These are phyloP conservation scores for Microdon myrmicae DNA, from an alignment of 2,888 invertebrate species.

Conservation along the genomic window DNA sequence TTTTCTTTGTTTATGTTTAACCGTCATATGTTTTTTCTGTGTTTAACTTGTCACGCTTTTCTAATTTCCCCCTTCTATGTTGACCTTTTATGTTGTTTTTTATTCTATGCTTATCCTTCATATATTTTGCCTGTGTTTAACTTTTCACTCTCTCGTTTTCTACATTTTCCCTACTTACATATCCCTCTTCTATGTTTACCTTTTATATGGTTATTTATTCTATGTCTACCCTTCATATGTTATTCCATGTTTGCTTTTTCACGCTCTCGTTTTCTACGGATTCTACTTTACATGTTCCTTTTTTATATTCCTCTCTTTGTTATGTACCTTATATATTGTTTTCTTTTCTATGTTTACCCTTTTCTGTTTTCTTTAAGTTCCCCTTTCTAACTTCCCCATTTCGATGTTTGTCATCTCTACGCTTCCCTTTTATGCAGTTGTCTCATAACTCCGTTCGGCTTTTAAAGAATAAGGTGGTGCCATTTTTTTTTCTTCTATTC, in stretches of 20 bases:
- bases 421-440: not conserved
- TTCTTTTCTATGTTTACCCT: slow-evolving; percentile 48
- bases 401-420: slow-evolving; percentile 1
- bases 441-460: no score
- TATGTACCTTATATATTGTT: slow-evolving; percentile 1
- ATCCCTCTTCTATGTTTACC: not conserved
- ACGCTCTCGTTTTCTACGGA: not conserved
- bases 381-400: slow-evolving; percentile 1
- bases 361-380: slow-evolving; percentile 23
- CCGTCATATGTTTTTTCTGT: no score
- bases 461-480: no score
- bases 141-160: slow-evolving; percentile 41
- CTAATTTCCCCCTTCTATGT: no score
- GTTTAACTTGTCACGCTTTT: not conserved
- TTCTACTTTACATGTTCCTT: no score
- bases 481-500: no score
- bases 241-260: slow-evolving; percentile 3
- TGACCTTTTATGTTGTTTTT: slow-evolving; percentile 29
- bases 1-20: not conserved
- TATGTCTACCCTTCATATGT: no score
- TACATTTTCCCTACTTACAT: slow-evolving; percentile 12
- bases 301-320: slow-evolving; percentile 27
- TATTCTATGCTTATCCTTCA: slow-evolving; percentile 14
- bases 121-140: slow-evolving; percentile 9
- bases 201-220: not conserved